phyloP scores from a whole-genome alignment of 2,113 vertebrate species.

The Suncus etruscus region DNA sequence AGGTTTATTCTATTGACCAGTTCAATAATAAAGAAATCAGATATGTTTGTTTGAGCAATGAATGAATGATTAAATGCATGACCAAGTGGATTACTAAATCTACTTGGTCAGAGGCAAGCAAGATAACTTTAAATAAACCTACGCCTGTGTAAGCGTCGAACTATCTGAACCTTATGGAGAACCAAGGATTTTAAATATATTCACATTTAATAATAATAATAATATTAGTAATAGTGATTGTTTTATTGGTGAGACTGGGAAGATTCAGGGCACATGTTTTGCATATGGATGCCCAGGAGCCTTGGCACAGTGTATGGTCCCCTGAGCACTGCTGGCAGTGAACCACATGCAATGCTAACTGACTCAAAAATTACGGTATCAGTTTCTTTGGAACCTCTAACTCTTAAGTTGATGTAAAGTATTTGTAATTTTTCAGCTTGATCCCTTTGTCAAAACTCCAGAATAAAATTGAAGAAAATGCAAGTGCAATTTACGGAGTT shows the following conservation, averaged over 20 bases:
- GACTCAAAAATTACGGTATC: neutral
- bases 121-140: constrained; percentile 15
- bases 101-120: neutral
- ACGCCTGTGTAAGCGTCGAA: neutral
- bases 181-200: neutral
- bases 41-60: neutral
- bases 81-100: neutral
- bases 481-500: constrained; percentile 14
- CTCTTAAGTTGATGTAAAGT: constrained; percentile 10
- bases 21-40: neutral
- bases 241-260: no score
- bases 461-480: constrained; percentile 63
- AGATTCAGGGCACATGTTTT: no score
- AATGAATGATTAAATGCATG: neutral
- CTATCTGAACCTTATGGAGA: neutral
- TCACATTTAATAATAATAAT: neutral
- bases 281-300: no score
- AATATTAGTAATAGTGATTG: no score
- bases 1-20: neutral
- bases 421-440: constrained; percentile 25
- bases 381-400: neutral
- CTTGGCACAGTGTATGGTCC: no score
- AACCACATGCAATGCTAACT: no score
- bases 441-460: constrained; percentile 46
- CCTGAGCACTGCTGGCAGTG: no score